Evolutionary conservation across 2,797 vertebrate species (phyloP), one percentile per base, ranked within the genome.

Genomic region (Australoheros facetus): DNA sequence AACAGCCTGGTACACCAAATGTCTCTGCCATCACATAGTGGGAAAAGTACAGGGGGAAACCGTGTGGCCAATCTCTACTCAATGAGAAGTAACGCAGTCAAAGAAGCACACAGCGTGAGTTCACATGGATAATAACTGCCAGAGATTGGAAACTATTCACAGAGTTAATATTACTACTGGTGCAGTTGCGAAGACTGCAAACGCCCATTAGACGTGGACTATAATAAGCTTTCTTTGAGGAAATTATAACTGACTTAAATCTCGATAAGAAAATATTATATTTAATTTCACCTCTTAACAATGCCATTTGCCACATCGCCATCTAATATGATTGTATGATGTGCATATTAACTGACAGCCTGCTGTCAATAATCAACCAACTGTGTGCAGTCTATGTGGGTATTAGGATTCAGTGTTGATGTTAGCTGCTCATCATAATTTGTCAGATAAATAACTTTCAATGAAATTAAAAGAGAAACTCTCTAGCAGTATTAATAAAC

Each of bases 281-380:
- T 90, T 87, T 90, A 85, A 87, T 80, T 85, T 58, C 4, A 81
- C 71, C 11, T 73, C 83, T 71, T 86, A 87, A 85, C 23, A 48
- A 86, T 54, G 71, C 53, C 73, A 88, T 91, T 88, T 88, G 77
- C 80, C 56, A 87, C 79, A 84, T 89, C 73, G 45, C 74, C 76
- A 30, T 87, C 83, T 87, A 80, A 84, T 89, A 80, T 77, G 60
- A 83, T 39, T 84, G 66, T 71, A 76, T 66, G 89, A 87, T 48
- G 71, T 84, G 82, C 79, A 84, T 87, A 86, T 84, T 71, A 91
- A 85, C 80, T 91, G 91, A 87, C 83, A 90, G 62, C 84, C 82
- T 83, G 82, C 86, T 83, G 89, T 89, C 90, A 91, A 88, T 87
- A 88, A 89, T 90, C 86, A 93, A 66, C 80, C 80, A 69, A 81